phyloP scores from a whole-genome alignment of 2,888 invertebrate genomes.

The Eristalinus sepulchralis region DNA sequence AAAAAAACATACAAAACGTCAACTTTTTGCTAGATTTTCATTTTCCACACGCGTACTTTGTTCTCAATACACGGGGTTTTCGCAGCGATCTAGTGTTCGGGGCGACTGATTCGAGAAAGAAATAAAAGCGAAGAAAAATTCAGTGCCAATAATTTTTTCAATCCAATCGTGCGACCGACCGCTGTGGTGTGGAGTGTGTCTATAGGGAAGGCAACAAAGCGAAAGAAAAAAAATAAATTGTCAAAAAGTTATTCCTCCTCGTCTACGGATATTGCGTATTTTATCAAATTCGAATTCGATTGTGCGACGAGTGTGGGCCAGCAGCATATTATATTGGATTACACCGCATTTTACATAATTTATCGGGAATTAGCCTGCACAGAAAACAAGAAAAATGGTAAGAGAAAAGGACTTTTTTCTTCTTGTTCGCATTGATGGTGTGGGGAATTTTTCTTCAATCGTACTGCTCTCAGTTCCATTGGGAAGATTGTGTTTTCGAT shows the following conservation, averaged over 20 bases:
- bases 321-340: conserved; percentile 46
- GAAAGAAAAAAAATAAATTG: conserved; percentile 14
- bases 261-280: conserved; percentile 18
- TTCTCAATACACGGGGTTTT: background rate
- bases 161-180: conserved; percentile 10
- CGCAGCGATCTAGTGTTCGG: conserved; percentile 32
- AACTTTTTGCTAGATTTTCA: background rate
- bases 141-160: conserved; percentile 22
- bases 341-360: conserved; percentile 60
- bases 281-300: background rate
- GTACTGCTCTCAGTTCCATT: conserved; percentile 2
- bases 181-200: background rate
- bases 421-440: background rate
- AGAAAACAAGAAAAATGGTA: conserved; percentile 52
- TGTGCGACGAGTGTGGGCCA: conserved; percentile 7
- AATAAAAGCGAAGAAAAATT: background rate
- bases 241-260: conserved; percentile 3
- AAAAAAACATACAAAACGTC: conserved; percentile 20
- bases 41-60: background rate
- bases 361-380: conserved; percentile 30
- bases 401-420: conserved; percentile 31
- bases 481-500: background rate
- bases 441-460: conserved; percentile 18
- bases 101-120: conserved; percentile 1
- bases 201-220: conserved; percentile 10